Percentiles rank a stretch among this genome's conserved stretches.
phyloP scores from a whole-genome alignment of 2,888 invertebrate species.

The Apantesis nais region DNA sequence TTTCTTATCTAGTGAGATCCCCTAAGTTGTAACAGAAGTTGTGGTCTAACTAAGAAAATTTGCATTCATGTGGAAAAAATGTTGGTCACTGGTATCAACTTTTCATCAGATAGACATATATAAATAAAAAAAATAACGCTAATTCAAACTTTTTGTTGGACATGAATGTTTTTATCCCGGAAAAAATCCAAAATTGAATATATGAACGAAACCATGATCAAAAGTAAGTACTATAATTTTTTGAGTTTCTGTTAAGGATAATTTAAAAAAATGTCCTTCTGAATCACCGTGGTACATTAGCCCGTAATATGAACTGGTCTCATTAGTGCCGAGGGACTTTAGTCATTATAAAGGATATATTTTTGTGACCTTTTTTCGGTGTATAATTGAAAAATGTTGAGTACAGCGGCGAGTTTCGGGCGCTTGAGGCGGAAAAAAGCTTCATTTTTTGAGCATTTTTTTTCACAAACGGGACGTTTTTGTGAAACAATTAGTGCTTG shows the following conservation, averaged over 20 bases:
- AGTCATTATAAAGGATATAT: slow-evolving; percentile 33
- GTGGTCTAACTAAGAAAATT: too few relatives aligned
- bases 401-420: slow-evolving; percentile 18
- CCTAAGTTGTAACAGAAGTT: too few relatives aligned
- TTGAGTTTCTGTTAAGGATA: not conserved
- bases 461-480: slow-evolving; percentile 21
- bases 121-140: not conserved
- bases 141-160: too few relatives aligned
- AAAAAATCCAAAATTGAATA: not conserved
- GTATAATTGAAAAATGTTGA: slow-evolving; percentile 44
- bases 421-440: slow-evolving; percentile 10
- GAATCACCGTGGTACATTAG: slow-evolving; percentile 38
- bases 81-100: too few relatives aligned
- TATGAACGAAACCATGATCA: not conserved
- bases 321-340: slow-evolving; percentile 51
- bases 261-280: not conserved
- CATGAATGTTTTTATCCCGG: too few relatives aligned
- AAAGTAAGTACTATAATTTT: not conserved
- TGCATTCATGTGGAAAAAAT: too few relatives aligned
- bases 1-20: too few relatives aligned
- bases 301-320: slow-evolving; percentile 57
- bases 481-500: slow-evolving; percentile 17
- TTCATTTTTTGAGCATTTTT: slow-evolving; percentile 25
- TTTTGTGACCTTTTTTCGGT: slow-evolving; percentile 33
- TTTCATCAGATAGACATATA: too few relatives aligned